Evolutionary conservation across 1,140 invertebrate genomes (phyloP), one percentile per base, ranked within the genome.

Genomic region (Lepidurus couesii): DNA sequence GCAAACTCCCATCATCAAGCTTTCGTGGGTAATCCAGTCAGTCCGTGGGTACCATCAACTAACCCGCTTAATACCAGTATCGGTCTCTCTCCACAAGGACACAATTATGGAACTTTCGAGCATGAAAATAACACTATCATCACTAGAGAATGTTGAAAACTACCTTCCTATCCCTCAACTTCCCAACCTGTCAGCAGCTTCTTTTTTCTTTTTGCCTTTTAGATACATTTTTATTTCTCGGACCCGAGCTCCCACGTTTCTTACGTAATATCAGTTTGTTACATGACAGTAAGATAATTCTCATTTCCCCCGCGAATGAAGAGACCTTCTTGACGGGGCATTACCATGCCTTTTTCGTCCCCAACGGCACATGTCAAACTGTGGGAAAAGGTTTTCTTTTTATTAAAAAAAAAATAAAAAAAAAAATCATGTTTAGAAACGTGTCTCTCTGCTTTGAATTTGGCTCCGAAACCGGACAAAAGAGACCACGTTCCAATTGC

Each of bases 301-400:
- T 65, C 53, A 7, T 65, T 65, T 65, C 21, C 53, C 53, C 53
- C 16, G 53, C n/a, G 53, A 34, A 34, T 34, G 34, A 34, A 34
- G 34, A 34, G 34, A 34, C 34, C 34, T 34, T 34, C 4, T 34
- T 34, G 34, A 13, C 53, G 6, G 53, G 21, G 53, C 53, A 65
- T 65, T 65, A 65, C 53, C 53, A 65, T 65, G n/a, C 16, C 53
- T 65, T 65, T 65, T 65, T 65, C 53, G 53, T 65, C 53, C 53
- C 53, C 53, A 65, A 65, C 16, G 53, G 16, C 16, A 65, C 53
- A 65, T 65, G 53, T 65, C 53, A 65, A 53, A 65, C 16, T 65
- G 53, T 65, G 53, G 53, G 53, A 65, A 65, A 65, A 65, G 53
- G 53, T 65, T 34, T 65, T 34, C 3, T 2, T 3, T 34, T 34